These are phyloP conservation scores for Lepidocolaptes lacrymiger DNA, from an alignment of 2,797 vertebrate species.

Conservation along the genomic window DNA sequence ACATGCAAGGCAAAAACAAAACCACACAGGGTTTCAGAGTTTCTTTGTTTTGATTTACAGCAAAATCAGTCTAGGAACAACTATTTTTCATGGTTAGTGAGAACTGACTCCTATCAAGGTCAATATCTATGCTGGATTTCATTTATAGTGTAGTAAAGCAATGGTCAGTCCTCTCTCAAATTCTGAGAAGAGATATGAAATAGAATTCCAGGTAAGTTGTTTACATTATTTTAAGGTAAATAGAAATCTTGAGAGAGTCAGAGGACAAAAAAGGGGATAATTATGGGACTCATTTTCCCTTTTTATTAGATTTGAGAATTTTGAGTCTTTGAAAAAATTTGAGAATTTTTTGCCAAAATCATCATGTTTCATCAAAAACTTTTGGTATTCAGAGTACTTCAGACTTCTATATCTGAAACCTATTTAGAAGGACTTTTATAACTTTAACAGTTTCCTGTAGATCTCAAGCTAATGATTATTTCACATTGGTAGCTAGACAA, in stretches of 20 bases:
- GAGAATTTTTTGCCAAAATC: background rate
- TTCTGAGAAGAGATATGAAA: background rate
- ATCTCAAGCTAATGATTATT: background rate
- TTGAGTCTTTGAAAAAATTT: background rate
- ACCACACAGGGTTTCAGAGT: background rate
- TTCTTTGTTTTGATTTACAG: background rate
- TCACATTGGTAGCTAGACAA: background rate
- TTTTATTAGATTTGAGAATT: background rate
- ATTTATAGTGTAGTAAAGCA: background rate
- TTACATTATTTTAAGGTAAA: background rate
- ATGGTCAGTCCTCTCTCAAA: background rate
- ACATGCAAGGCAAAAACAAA: no score
- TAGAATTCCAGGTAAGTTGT: background rate
- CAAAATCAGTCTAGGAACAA: background rate
- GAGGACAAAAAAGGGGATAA: background rate
- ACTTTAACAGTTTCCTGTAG: background rate
- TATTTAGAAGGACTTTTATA: background rate
- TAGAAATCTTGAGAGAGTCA: background rate
- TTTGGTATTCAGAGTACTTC: background rate
- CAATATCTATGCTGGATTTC: background rate
- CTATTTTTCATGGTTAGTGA: background rate
- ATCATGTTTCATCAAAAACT: background rate
- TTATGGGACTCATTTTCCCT: background rate
- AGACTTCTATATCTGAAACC: background rate
- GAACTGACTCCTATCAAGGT: background rate